Evolutionary conservation across 1,140 invertebrate species (phyloP).

Genomic region (Steinernema feltiae): DNA sequence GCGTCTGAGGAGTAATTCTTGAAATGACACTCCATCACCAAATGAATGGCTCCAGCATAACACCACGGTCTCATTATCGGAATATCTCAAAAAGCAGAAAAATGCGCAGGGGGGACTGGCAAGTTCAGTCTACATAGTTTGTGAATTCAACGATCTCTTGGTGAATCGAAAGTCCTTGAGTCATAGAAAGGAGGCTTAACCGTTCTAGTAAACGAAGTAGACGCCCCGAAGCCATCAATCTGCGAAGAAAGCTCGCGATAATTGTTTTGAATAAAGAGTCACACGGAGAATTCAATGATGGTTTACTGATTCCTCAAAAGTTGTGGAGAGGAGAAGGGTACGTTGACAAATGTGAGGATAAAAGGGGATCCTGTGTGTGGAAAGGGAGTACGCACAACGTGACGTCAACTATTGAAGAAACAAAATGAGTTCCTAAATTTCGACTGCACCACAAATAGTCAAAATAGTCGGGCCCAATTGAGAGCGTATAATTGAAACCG

Average conservation of each 20-base stretch:
- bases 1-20: not conserved
- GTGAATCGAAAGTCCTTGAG: not conserved
- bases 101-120: not conserved
- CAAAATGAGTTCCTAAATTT: constrained; percentile 2
- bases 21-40: not conserved
- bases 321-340: not conserved
- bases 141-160: not conserved
- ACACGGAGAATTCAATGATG: not conserved
- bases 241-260: not conserved
- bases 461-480: not conserved
- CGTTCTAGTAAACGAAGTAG: not conserved
- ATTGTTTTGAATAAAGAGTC: constrained; percentile 6
- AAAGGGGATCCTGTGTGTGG: too few relatives aligned
- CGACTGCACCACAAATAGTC: not conserved
- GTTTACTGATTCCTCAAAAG: not conserved
- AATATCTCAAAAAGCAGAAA: too few relatives aligned
- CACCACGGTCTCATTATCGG: not conserved
- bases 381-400: too few relatives aligned
- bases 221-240: constrained; percentile 12
- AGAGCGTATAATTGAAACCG: constrained; percentile 12
- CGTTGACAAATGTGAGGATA: too few relatives aligned
- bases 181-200: not conserved
- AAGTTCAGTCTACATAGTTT: not conserved
- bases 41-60: not conserved
- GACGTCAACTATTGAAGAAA: not conserved